Percentiles rank a stretch among this genome's conserved stretches.
These are phyloP conservation scores for Malurus leucopterus DNA, from an alignment of 2,797 vertebrate genomes.

Conservation along the genomic window DNA sequence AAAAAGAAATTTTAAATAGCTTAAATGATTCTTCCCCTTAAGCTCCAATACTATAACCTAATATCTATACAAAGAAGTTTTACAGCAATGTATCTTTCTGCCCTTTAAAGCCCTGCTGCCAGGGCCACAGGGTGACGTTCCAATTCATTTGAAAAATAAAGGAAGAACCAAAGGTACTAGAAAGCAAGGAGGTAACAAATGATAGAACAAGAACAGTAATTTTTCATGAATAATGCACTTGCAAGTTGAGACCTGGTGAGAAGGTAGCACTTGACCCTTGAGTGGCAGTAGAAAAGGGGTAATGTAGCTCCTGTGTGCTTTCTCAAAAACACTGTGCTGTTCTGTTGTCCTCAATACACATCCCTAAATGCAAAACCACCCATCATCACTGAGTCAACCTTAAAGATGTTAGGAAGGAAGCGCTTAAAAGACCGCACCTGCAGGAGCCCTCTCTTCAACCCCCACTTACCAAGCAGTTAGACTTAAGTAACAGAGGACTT, in stretches of 20 bases:
- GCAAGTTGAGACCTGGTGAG: background rate
- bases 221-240: background rate
- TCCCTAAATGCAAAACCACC: background rate
- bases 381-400: background rate
- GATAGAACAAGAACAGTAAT: background rate
- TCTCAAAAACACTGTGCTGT: background rate
- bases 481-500: background rate
- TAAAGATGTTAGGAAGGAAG: background rate
- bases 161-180: background rate
- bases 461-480: background rate
- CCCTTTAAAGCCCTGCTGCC: background rate
- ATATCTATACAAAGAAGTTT: background rate
- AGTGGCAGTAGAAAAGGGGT: background rate
- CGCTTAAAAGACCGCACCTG: background rate
- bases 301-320: background rate
- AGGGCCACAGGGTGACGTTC: background rate
- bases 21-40: background rate
- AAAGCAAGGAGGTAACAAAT: background rate
- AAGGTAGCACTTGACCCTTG: background rate
- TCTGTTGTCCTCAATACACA: background rate
- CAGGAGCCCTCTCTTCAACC: background rate
- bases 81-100: background rate
- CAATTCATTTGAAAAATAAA: background rate
- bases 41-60: background rate
- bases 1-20: slow-evolving; percentile 17